Percentiles rank a stretch among this genome's conserved stretches.
These are phyloP conservation scores for Cyrtodaria siliqua DNA, from an alignment of 2,888 invertebrate genomes.

Conservation along the genomic window DNA sequence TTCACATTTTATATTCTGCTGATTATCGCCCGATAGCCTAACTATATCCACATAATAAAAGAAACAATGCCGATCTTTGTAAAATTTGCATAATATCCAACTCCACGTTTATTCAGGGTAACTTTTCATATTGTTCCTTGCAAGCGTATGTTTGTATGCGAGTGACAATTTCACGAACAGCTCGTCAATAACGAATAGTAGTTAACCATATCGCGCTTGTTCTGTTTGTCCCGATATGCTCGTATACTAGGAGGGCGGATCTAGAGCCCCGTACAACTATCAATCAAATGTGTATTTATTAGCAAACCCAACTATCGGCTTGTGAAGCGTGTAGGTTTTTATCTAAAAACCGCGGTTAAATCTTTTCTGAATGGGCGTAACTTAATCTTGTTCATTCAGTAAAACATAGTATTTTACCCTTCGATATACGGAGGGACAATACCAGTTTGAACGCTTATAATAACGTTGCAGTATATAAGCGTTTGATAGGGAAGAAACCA, in stretches of 20 bases:
- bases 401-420: not conserved
- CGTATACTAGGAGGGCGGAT: not conserved
- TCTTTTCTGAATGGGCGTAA: conserved; percentile 12
- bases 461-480: too few species aligned
- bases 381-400: conserved; percentile 6
- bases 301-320: conserved; percentile 3
- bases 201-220: not conserved
- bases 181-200: too few species aligned
- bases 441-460: too few species aligned
- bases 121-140: not conserved
- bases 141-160: conserved; percentile 5
- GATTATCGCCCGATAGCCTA: too few species aligned
- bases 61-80: not conserved
- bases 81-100: conserved; percentile 9
- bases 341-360: conserved; percentile 10
- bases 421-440: too few species aligned
- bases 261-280: not conserved
- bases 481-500: too few species aligned
- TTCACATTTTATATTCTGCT: conserved; percentile 6
- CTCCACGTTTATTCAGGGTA: not conserved
- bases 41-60: not conserved
- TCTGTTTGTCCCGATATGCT: not conserved
- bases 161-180: not conserved
- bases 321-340: conserved; percentile 6
- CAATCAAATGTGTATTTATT: conserved; percentile 2